Percentiles rank a stretch among this genome's conserved stretches.
Evolutionary conservation across 2,888 invertebrate genomes (phyloP).

Genomic region (Lepidocyrtinus sp.): DNA sequence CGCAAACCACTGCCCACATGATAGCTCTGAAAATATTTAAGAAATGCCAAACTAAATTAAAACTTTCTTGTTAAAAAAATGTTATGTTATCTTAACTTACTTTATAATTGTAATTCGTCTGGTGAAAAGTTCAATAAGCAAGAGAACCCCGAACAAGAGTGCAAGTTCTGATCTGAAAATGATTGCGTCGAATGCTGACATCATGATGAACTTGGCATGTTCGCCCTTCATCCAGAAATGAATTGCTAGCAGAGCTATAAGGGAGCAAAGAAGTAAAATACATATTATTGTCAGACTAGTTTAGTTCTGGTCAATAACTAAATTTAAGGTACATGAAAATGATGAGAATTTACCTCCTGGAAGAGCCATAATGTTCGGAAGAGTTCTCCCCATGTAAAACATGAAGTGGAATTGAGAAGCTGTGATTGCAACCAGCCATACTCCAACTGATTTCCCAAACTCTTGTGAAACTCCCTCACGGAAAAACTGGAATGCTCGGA

Average conservation of each 20-base stretch:
- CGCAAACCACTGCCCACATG: slow-evolving; percentile 82
- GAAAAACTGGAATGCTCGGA: slow-evolving; percentile 82
- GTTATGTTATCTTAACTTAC: slow-evolving; percentile 74
- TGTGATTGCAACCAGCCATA: slow-evolving; percentile 88
- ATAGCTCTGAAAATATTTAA: slow-evolving; percentile 77
- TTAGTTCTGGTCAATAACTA: too few species aligned
- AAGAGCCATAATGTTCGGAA: slow-evolving; percentile 96
- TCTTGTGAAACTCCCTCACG: slow-evolving; percentile 82
- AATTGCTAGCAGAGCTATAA: slow-evolving; percentile 88
- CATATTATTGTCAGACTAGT: too few species aligned
- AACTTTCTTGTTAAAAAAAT: not conserved
- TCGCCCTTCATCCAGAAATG: slow-evolving; percentile 87
- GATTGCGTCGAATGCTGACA: slow-evolving; percentile 89
- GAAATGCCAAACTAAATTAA: too few species aligned
- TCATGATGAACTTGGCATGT: slow-evolving; percentile 83
- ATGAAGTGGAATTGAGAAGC: slow-evolving; percentile 97
- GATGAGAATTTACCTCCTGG: slow-evolving; percentile 95
- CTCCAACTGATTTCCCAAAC: slow-evolving; percentile 84
- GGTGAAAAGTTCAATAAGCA: slow-evolving; percentile 84
- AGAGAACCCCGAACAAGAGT: slow-evolving; percentile 87
- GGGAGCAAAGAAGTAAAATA: not conserved
- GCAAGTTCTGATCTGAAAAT: slow-evolving; percentile 93
- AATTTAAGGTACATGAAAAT: too few species aligned
- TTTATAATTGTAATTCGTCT: slow-evolving; percentile 81
- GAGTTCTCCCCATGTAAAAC: slow-evolving; percentile 94